phyloP scores from a whole-genome alignment of 2,113 vertebrate species.

The Hippocampus mohnikei region DNA sequence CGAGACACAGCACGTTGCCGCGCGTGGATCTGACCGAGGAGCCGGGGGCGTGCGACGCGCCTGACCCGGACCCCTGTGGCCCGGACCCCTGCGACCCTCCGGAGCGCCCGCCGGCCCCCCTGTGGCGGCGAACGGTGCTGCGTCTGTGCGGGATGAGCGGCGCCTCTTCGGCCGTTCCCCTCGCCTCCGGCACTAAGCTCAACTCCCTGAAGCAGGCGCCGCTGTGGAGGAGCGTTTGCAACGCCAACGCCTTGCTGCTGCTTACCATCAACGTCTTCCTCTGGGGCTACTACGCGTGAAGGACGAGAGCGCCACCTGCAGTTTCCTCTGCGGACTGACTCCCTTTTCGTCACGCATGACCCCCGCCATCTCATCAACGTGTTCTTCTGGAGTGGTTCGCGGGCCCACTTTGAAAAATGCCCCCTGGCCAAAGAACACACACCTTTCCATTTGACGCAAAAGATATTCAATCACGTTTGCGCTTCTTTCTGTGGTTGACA shows the following conservation, averaged over 20 bases:
- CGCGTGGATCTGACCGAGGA: not conserved
- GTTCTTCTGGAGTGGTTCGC: no score
- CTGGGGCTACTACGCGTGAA: constrained; percentile 4
- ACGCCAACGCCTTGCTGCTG: constrained; percentile 1
- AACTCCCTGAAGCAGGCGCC: constrained; percentile 7
- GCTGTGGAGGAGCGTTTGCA: constrained; percentile 7
- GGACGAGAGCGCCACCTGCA: no score
- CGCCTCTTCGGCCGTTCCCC: not conserved
- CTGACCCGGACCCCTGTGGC: not conserved
- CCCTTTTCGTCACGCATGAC: no score
- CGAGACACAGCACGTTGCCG: not conserved
- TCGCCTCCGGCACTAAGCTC: not conserved
- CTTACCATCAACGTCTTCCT: constrained; percentile 3
- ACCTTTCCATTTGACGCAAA: no score
- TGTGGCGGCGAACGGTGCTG: not conserved
- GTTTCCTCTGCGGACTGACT: no score
- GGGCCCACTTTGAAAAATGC: no score
- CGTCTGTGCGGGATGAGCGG: constrained; percentile 1
- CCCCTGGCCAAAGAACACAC: no score
- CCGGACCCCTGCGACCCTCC: not conserved
- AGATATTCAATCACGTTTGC: no score
- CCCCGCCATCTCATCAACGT: no score
- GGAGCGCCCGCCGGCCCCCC: not conserved
- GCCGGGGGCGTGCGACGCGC: no score
- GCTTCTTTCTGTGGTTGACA: no score